These are phyloP conservation scores for Dermolepida albohirtum DNA, from an alignment of 2,888 invertebrate genomes.

Conservation along the genomic window DNA sequence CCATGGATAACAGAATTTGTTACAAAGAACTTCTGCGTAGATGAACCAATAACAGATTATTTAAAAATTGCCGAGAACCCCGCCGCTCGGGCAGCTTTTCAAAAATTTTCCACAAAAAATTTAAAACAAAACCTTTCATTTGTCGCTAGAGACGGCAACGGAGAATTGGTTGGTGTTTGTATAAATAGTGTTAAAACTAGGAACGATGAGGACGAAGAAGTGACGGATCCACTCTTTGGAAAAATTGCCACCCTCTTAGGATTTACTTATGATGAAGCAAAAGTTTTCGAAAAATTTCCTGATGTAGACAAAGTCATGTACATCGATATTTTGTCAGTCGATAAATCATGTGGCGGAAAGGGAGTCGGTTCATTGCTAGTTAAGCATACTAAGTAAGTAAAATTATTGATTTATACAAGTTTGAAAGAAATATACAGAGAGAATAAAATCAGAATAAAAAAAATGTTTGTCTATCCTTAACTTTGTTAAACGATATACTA, in stretches of 20 bases:
- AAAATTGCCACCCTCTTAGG: conserved; percentile 73
- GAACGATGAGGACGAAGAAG: conserved; percentile 65
- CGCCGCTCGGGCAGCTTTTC: conserved; percentile 73
- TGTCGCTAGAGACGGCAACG: conserved; percentile 71
- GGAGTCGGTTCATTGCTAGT: conserved; percentile 77
- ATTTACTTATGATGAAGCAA: conserved; percentile 69
- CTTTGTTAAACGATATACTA: too few species aligned
- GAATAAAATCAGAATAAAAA: too few species aligned
- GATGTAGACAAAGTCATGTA: conserved; percentile 69
- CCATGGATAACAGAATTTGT: conserved; percentile 68
- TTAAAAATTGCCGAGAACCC: conserved; percentile 72
- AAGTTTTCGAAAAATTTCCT: conserved; percentile 70
- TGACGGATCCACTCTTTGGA: conserved; percentile 72
- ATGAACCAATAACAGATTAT: conserved; percentile 76
- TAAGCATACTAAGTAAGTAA: conserved; percentile 70
- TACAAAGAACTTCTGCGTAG: conserved; percentile 75
- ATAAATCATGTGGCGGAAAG: conserved; percentile 72
- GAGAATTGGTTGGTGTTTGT: conserved; percentile 67
- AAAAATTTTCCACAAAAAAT: conserved; percentile 71
- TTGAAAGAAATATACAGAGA: not conserved
- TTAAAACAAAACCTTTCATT: conserved; percentile 72
- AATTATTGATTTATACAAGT: not conserved
- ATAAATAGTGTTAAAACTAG: conserved; percentile 59
- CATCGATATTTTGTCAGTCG: conserved; percentile 76
- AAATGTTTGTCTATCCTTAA: too few species aligned